phyloP scores from a whole-genome alignment of 2,113 vertebrate genomes.

The Gopherus evgoodei region DNA sequence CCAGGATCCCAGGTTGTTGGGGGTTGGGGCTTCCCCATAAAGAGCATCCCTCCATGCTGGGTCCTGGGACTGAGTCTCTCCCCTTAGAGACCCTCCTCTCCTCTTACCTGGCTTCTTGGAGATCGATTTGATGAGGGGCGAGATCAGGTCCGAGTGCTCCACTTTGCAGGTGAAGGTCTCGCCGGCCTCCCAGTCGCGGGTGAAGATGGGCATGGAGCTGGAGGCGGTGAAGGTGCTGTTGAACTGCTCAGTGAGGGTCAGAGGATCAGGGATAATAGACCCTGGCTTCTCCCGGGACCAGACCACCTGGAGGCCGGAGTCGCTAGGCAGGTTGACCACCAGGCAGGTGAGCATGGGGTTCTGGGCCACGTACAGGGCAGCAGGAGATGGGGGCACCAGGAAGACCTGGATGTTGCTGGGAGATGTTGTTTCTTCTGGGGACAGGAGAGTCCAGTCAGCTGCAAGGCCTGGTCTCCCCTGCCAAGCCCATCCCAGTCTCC shows the following conservation, averaged over 20 bases:
- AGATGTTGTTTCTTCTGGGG: not conserved
- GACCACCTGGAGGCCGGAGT: accelerated
- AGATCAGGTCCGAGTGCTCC: conserved; percentile 1
- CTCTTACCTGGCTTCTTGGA: too few species aligned
- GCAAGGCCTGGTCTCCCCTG: not conserved
- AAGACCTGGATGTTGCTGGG: not conserved
- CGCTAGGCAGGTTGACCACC: conserved; percentile 35
- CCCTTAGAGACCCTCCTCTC: too few species aligned
- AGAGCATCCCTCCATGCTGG: too few species aligned
- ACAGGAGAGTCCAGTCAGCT: not conserved
- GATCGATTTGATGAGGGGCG: not conserved
- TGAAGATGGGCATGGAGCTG: not conserved
- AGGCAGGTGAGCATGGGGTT: conserved; percentile 49
- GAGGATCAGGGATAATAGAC: accelerated
- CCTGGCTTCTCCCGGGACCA: conserved; percentile 5
- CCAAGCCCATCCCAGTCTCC: not conserved
- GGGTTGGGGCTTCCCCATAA: too few species aligned
- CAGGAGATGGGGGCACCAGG: conserved; percentile 33
- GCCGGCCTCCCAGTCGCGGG: not conserved
- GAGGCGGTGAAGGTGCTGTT: not conserved
- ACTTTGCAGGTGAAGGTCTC: conserved; percentile 18
- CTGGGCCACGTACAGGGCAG: conserved; percentile 40
- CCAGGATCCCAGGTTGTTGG: too few species aligned
- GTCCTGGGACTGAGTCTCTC: too few species aligned
- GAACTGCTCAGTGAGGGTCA: accelerated